A percentile compares a stretch with the other conserved stretches of the same genome.
These are phyloP conservation scores for Threskiornis aethiopicus DNA, from an alignment of 2,797 vertebrate genomes.

Conservation along the genomic window DNA sequence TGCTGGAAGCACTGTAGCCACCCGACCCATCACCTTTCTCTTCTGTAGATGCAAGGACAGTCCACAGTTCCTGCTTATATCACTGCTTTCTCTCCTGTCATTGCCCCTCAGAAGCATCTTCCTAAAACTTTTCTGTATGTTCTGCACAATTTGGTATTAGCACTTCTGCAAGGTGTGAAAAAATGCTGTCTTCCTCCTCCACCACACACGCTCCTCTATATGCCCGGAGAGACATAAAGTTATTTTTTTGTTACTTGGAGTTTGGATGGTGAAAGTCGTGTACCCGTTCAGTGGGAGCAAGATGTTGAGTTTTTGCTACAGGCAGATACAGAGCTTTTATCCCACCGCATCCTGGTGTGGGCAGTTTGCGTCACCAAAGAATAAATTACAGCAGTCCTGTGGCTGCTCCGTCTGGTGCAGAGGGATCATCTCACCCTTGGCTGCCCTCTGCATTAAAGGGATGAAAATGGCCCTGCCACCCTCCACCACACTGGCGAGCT, in stretches of 20 bases:
- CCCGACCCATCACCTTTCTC: not conserved
- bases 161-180: slow-evolving; percentile 31
- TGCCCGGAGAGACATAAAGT: not conserved
- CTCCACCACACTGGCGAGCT: not conserved
- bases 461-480: not conserved
- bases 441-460: not conserved
- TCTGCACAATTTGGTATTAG: not conserved
- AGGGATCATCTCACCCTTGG: not conserved
- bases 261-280: slow-evolving; percentile 46
- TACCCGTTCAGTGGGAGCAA: slow-evolving; percentile 28
- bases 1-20: not conserved
- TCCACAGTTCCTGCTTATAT: not conserved
- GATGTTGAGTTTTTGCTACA: slow-evolving; percentile 41
- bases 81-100: not conserved
- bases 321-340: slow-evolving; percentile 30
- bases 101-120: not conserved
- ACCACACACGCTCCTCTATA: not conserved
- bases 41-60: not conserved
- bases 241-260: not conserved
- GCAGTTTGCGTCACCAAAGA: not conserved
- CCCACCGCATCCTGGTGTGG: not conserved
- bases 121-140: not conserved
- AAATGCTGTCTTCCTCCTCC: slow-evolving; percentile 42
- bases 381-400: not conserved
- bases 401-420: not conserved